Evolutionary conservation across 2,888 invertebrate species (phyloP), one percentile per base, ranked within the genome.

Genomic region (Tenthredo livida): DNA sequence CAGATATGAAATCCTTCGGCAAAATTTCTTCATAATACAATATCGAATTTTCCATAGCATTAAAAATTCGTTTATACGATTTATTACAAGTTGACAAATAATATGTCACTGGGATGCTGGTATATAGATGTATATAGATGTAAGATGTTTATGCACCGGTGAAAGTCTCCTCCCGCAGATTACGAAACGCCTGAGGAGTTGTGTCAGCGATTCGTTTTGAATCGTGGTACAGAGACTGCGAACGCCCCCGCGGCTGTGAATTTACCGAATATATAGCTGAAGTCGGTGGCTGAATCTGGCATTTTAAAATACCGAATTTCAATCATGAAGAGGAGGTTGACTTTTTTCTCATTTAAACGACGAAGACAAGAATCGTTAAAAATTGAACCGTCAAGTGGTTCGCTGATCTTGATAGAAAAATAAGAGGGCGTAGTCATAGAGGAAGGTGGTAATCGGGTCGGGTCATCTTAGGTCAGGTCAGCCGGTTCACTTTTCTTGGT

Each of bases 161-260:
- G 77, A 77, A 77, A 77, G 77, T 77, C 47, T 77, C 77, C 43
- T 67, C n/a, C 25, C 29, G 12, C 21, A 17, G 25, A 77, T 77
- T 47, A 77, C 50, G 77, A 77, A 77, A 77, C 47, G 29, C 29
- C 15, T 12, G 15, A n/a, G 29, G 50, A 77, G 50, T 77, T 47
- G 47, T 77, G 77, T 77, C 77, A 77, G 29, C 50, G 33, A 77
- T 77, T 77, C 77, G 77, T 77, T 77, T 50, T 54, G 33, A 77
- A 77, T 77, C 47, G 77, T 50, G 77, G 77, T 77, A 54, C 40
- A 54, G 25, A 15, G 54, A n/a, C 54, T 7, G n/a, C 54, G 73
- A 73, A 73, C 50, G 47, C 47, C 50, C 29, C 50, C 50, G 25
- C 50, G 29, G 25, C 47, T 47, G 50, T 21, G 2, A 33, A 77